Evolutionary conservation across 2,797 vertebrate species (phyloP).

Genomic region (Platyrinchus mystaceus): DNA sequence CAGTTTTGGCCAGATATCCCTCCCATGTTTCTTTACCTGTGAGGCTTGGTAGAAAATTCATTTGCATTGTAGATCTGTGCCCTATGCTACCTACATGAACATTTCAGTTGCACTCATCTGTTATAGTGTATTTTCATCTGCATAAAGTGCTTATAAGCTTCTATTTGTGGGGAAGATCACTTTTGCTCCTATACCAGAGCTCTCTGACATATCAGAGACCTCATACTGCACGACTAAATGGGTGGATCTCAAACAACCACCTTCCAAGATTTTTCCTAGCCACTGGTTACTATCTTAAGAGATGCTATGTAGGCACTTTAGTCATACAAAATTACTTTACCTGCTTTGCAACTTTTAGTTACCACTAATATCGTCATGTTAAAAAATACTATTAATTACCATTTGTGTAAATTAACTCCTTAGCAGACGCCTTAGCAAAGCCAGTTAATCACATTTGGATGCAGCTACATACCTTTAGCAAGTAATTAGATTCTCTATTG

Average conservation of each 20-base stretch:
- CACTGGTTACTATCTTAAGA: rapidly evolving
- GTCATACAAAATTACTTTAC: neutral
- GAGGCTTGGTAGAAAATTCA: neutral
- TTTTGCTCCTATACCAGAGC: neutral
- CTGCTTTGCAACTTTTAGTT: neutral
- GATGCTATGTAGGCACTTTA: neutral
- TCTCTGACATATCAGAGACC: too few relatives aligned
- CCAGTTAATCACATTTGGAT: neutral
- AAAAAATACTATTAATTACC: neutral
- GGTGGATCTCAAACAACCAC: too few relatives aligned
- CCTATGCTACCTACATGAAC: neutral
- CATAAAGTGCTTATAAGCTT: neutral
- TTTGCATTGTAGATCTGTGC: neutral
- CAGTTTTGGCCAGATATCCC: neutral
- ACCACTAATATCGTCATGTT: neutral
- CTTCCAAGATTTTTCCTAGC: neutral
- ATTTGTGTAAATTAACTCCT: neutral
- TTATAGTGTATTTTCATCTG: neutral
- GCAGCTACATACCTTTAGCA: neutral
- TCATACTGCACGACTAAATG: too few relatives aligned
- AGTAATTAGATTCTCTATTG: neutral
- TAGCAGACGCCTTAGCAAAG: neutral
- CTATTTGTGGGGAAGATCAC: neutral
- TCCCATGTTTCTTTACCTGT: neutral
- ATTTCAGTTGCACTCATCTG: neutral